These are phyloP conservation scores for Monodelphis domestica DNA, from an alignment of 2,797 vertebrate species.

Conservation along the genomic window DNA sequence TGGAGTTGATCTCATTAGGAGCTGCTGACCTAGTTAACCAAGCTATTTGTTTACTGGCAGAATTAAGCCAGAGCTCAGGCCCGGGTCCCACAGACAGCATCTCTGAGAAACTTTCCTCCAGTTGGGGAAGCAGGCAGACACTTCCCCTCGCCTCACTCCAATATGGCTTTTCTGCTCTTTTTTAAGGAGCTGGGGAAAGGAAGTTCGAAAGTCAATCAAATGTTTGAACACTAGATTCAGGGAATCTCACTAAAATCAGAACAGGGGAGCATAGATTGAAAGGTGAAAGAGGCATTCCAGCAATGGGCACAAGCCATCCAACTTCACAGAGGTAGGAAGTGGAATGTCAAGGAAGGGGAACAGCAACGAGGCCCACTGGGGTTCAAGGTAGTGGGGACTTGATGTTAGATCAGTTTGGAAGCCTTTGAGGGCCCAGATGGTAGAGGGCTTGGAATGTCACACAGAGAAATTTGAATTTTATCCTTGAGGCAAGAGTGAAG, in stretches of 20 bases:
- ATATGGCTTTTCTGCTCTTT: conserved; percentile 31
- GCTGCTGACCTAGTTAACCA: background rate
- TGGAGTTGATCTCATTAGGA: background rate
- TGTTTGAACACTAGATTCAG: conserved; percentile 8
- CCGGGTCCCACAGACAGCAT: background rate
- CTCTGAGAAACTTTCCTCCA: background rate
- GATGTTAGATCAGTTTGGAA: background rate
- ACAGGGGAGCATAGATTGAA: background rate
- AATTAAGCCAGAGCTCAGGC: conserved; percentile 5
- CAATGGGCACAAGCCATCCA: background rate
- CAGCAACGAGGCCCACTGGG: background rate
- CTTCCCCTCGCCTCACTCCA: background rate
- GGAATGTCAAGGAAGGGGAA: background rate
- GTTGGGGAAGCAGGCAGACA: background rate
- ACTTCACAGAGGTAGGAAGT: background rate
- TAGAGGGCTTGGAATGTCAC: background rate
- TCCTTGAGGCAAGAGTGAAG: background rate
- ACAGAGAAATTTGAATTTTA: background rate
- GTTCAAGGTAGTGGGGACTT: background rate
- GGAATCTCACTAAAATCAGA: conserved; percentile 49
- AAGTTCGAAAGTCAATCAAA: conserved; percentile 15
- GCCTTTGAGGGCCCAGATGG: background rate
- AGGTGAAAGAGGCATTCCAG: background rate
- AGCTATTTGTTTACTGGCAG: background rate
- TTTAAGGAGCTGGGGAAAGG: conserved; percentile 33